Evolutionary conservation across 1,140 invertebrate species (phyloP), one percentile per base, ranked within the genome.

Genomic region (Pantala flavescens): DNA sequence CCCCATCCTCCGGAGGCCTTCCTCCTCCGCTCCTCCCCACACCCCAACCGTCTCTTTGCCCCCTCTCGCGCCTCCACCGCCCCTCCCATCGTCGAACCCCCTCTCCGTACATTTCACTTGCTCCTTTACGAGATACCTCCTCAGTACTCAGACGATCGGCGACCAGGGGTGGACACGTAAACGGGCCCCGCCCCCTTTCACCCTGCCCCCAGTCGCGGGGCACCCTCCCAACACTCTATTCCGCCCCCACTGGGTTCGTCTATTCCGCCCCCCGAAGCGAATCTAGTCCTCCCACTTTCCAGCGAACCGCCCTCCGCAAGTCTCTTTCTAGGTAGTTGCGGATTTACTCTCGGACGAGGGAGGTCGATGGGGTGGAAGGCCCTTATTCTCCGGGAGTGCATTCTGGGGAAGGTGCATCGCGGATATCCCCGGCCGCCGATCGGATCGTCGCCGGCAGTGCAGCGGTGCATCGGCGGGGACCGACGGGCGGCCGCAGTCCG

Each of bases 121-220:
- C 49, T 63, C 49, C 49, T 63, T 36, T 63, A 63, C n/a, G n/a
- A 63, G 49, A 63, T 63, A 63, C 49, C 49, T 63, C 49, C 49
- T 63, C 49, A 63, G 49, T 63, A 63, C 49, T 12, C 49, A 63
- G 49, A 16, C 49, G 49, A 63, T 63, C 49, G 49, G n/a, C 49
- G 49, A 21, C 14, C 12, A 63, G 49, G 49, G 49, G 49, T 63
- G 49, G 49, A 63, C 49, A 63, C 49, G 49, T 16, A 63, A 19
- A 16, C 12, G 5, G 49, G 49, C 49, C 49, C 49, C 49, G 49
- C 49, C 49, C n/a, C 49, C 49, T 63, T 63, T 63, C 49, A 19
- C 16, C 16, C n/a, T 21, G 12, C 49, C 49, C 49, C 49, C 49
- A 19, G 28, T 36, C 28, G 9, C 28, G 28, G 28, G 9, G 3